These are phyloP conservation scores for Saiga tatarica DNA, from an alignment of 2,113 vertebrate genomes.

Conservation along the genomic window DNA sequence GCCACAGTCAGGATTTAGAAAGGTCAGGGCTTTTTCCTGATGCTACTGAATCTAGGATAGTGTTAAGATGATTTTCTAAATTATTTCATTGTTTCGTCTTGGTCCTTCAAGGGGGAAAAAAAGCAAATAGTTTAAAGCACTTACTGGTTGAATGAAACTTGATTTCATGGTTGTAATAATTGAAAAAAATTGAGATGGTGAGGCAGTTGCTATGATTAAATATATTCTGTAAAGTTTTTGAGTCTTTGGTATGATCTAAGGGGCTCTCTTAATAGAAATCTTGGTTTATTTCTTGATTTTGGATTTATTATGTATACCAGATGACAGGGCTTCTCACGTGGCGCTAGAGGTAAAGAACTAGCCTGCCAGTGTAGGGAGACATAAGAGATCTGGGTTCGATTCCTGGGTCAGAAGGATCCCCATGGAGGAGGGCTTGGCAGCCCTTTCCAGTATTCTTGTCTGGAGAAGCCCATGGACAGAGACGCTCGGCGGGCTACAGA, in stretches of 20 bases:
- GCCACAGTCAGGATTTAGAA: background rate
- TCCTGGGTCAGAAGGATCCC: background rate
- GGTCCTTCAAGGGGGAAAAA: background rate
- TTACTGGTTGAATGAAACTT: background rate
- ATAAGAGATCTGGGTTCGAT: background rate
- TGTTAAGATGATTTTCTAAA: constrained; percentile 20
- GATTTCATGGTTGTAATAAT: background rate
- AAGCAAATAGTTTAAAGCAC: background rate
- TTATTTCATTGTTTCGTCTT: constrained; percentile 4
- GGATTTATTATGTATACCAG: background rate
- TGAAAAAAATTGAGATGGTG: background rate
- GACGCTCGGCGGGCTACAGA: fast-evolving
- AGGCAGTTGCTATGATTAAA: background rate
- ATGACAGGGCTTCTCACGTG: background rate
- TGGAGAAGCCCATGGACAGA: background rate
- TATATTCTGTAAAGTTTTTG: constrained; percentile 20
- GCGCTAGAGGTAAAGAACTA: background rate
- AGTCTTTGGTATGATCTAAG: background rate
- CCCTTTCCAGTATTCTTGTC: background rate
- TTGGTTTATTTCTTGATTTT: constrained; percentile 38
- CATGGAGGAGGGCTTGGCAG: background rate
- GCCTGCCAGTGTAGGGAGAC: background rate
- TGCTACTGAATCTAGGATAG: constrained; percentile 1
- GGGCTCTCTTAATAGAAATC: background rate
- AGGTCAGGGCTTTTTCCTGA: background rate